Evolutionary conservation across 2,113 vertebrate genomes (phyloP).

Genomic region (Oncorhynchus gorbuscha): DNA sequence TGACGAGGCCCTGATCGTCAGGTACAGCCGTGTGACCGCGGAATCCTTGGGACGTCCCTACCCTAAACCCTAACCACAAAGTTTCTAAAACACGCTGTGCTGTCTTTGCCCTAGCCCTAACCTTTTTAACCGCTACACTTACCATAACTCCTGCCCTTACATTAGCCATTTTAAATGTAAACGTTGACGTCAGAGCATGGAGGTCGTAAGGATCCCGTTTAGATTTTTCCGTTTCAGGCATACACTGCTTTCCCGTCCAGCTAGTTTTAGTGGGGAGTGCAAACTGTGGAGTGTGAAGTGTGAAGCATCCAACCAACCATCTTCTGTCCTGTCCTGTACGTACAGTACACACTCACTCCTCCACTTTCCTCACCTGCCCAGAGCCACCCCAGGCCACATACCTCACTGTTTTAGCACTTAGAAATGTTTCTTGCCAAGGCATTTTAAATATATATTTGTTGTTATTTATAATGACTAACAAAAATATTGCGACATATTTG

Average conservation of each 20-base stretch:
- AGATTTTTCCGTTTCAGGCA: constrained; percentile 39
- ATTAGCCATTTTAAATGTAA: no score
- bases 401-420: constrained; percentile 6
- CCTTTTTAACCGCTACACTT: no score
- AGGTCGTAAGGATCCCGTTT: constrained; percentile 27
- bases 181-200: not conserved
- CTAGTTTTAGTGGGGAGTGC: constrained; percentile 70
- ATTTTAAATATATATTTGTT: no score
- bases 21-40: no score
- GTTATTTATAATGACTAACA: not conserved
- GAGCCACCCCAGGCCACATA: constrained; percentile 20
- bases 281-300: constrained; percentile 41
- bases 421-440: not conserved
- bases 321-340: not conserved
- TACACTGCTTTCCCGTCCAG: constrained; percentile 52
- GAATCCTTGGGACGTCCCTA: no score
- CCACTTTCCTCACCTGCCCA: not conserved
- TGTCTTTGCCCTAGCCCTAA: no score
- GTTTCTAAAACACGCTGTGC: no score
- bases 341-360: constrained; percentile 2
- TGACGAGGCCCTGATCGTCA: no score
- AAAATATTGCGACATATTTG: constrained; percentile 4
- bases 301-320: constrained; percentile 48
- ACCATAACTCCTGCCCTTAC: not conserved
- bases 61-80: no score